Evolutionary conservation across 2,797 vertebrate genomes (phyloP).

Genomic region (Ctenosaura bakeri): DNA sequence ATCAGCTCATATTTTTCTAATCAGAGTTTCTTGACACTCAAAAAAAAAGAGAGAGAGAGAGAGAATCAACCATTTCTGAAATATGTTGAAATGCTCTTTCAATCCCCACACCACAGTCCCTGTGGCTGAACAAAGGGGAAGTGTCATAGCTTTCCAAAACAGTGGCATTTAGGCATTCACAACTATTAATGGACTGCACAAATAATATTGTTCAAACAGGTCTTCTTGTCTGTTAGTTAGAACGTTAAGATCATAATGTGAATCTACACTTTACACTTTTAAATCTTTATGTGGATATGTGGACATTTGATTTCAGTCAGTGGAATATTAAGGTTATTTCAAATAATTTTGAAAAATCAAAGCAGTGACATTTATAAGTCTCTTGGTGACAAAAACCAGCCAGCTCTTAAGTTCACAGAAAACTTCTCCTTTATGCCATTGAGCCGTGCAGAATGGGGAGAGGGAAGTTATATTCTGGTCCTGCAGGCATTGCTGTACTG

Average conservation of each 20-base stretch:
- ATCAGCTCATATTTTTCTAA: too few species aligned
- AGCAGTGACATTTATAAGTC: conserved; percentile 11
- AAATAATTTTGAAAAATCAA: background rate
- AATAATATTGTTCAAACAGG: background rate
- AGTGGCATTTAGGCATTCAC: background rate
- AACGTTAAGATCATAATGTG: conserved; percentile 13
- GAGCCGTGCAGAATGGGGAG: background rate
- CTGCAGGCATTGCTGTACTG: background rate
- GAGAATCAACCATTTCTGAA: too few species aligned
- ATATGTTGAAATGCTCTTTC: too few species aligned
- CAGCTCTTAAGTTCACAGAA: background rate
- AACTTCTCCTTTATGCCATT: background rate
- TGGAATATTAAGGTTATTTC: background rate
- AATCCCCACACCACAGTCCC: too few species aligned
- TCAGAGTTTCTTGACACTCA: too few species aligned
- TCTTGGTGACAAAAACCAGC: background rate
- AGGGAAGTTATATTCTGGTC: background rate
- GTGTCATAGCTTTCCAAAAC: background rate
- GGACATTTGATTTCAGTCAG: conserved; percentile 8
- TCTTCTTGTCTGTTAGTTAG: conserved; percentile 21
- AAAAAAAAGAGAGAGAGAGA: too few species aligned
- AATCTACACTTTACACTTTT: background rate
- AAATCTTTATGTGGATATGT: background rate
- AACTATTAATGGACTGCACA: background rate
- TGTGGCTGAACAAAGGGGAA: background rate